phyloP scores from a whole-genome alignment of 1,140 invertebrate species.

The Sycophaga agraensis region DNA sequence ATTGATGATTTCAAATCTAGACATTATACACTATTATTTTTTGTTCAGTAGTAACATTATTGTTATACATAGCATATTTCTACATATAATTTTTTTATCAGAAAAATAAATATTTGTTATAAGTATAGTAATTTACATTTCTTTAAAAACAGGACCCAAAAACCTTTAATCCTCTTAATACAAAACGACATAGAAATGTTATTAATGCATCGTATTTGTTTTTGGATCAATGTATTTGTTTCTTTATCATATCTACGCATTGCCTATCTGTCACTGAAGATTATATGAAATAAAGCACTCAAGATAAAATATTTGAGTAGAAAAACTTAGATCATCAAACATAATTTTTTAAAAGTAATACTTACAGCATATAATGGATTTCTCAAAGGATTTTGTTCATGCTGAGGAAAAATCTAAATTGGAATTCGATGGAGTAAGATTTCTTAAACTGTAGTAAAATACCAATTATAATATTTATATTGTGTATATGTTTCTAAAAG shows the following conservation, averaged over 20 bases:
- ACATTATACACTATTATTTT: too few relatives aligned
- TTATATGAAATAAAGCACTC: neutral
- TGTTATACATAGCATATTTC: too few relatives aligned
- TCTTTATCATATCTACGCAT: constrained; percentile 8
- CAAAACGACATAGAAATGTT: neutral
- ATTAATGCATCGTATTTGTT: constrained; percentile 5
- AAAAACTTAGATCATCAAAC: constrained; percentile 5
- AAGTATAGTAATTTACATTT: too few relatives aligned
- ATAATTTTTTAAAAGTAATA: neutral
- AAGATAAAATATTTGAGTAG: neutral
- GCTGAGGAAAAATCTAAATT: constrained; percentile 15
- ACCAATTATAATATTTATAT: neutral
- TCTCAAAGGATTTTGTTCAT: constrained; percentile 17
- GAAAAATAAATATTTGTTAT: too few relatives aligned
- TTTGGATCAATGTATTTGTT: constrained; percentile 2
- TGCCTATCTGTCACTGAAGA: neutral
- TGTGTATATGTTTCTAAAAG: neutral
- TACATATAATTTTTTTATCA: too few relatives aligned
- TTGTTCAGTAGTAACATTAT: too few relatives aligned
- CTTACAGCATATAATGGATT: constrained; percentile 3
- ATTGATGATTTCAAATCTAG: too few relatives aligned
- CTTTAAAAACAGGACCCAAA: too few relatives aligned
- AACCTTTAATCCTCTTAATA: too few relatives aligned
- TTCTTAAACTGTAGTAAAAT: neutral
- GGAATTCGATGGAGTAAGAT: constrained; percentile 24